Percentiles rank a stretch among this genome's conserved stretches.
These are phyloP conservation scores for Hydrochoerus hydrochaeris DNA, from an alignment of 2,113 vertebrate genomes.

Conservation along the genomic window DNA sequence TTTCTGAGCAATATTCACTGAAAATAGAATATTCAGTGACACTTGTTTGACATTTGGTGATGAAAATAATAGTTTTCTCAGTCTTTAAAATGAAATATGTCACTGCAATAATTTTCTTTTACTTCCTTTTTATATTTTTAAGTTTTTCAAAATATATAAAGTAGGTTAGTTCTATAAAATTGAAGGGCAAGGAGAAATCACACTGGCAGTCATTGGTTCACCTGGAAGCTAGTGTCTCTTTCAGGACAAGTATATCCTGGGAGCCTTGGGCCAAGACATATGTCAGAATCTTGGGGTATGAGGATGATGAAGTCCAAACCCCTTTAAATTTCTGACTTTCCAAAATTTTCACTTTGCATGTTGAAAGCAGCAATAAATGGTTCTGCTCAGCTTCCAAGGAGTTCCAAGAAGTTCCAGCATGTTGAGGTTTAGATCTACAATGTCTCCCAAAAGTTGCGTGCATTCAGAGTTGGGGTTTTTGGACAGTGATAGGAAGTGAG, in stretches of 20 bases:
- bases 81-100: conserved; percentile 32
- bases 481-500: background rate
- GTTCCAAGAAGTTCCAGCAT: background rate
- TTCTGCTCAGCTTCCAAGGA: background rate
- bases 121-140: background rate
- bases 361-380: background rate
- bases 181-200: background rate
- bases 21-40: background rate
- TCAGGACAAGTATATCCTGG: background rate
- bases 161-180: background rate
- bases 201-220: background rate
- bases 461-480: background rate
- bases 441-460: background rate
- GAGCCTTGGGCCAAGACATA: background rate
- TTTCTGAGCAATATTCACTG: background rate
- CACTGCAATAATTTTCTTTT: background rate
- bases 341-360: background rate
- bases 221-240: background rate
- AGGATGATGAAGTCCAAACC: background rate
- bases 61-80: background rate
- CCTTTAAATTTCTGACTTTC: background rate
- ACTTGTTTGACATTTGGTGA: background rate
- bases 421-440: background rate
- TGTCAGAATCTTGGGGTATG: background rate
- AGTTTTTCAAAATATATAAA: background rate